Percentiles rank a stretch among this genome's conserved stretches.
Conservation (phyloP, 2,888 invertebrate genomes). For the Polydesmus complanatus region DNA sequence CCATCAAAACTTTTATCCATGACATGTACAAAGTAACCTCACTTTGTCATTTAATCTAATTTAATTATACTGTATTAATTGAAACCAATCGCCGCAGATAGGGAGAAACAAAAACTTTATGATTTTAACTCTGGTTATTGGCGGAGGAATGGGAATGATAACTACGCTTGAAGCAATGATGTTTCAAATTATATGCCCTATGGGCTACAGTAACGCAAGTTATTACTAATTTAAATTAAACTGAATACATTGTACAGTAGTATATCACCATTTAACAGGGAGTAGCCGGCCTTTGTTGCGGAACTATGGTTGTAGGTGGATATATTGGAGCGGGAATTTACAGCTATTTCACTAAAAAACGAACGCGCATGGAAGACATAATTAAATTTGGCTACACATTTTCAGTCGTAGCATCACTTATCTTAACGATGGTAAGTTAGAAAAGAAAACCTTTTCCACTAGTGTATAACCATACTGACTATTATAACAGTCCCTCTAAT, state of each 20-base stretch:
- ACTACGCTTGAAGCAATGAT: conserved; percentile 36
- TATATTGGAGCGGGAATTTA: conserved; percentile 33
- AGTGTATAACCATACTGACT: neutral
- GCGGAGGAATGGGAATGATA: conserved; percentile 36
- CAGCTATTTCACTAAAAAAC: conserved; percentile 34
- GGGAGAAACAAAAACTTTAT: conserved; percentile 27
- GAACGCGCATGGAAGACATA: conserved; percentile 35
- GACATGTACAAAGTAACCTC: neutral
- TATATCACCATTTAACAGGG: conserved; percentile 22
- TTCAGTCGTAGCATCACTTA: conserved; percentile 20
- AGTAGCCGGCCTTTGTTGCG: conserved; percentile 36
- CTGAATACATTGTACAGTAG: neutral
- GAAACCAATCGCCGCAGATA: conserved; percentile 5
- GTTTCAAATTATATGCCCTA: conserved; percentile 37
- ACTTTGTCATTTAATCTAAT: too few relatives aligned
- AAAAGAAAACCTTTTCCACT: too few relatives aligned
- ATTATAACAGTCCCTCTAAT: neutral
- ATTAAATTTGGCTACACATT: conserved; percentile 31
- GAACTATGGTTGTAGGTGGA: conserved; percentile 34
- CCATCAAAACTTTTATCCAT: neutral
- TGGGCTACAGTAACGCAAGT: conserved; percentile 34
- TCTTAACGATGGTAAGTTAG: neutral
- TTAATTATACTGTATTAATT: too few relatives aligned
- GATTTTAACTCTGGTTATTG: conserved; percentile 31
- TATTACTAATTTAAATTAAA: conserved; percentile 18